Evolutionary conservation across 2,888 invertebrate genomes (phyloP).

Genomic region (Bellardia bayeri): DNA sequence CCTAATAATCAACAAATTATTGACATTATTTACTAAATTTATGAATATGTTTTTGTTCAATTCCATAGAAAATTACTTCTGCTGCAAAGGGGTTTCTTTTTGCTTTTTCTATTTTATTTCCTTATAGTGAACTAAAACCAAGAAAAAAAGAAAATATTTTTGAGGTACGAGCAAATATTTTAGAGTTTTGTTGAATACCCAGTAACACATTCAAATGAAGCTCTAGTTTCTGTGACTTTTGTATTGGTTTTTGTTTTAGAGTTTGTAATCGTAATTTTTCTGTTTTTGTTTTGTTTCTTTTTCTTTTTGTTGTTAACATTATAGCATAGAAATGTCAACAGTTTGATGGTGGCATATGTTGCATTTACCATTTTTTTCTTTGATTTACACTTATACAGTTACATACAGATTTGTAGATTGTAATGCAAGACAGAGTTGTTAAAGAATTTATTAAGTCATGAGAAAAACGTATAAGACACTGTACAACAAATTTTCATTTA

Average conservation of each 20-base stretch:
- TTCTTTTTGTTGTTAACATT: slow-evolving; percentile 39
- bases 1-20: background rate
- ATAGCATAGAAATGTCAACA: slow-evolving; percentile 67
- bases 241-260: background rate
- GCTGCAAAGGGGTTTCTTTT: slow-evolving; percentile 35
- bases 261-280: slow-evolving; percentile 5
- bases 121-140: slow-evolving; percentile 43
- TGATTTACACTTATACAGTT: background rate
- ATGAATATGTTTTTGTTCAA: background rate
- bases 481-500: too few relatives aligned
- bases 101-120: slow-evolving; percentile 3
- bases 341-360: slow-evolving; percentile 53
- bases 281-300: background rate
- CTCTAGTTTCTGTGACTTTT: slow-evolving; percentile 52
- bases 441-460: background rate
- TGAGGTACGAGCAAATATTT: background rate
- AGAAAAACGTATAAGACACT: background rate
- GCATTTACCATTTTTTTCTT: slow-evolving; percentile 15
- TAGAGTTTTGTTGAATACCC: background rate
- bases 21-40: slow-evolving; percentile 18
- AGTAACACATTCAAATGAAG: slow-evolving; percentile 62
- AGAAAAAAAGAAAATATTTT: slow-evolving; percentile 5
- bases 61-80: slow-evolving; percentile 30
- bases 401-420: background rate
- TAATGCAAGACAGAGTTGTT: background rate